Evolutionary conservation across 1,140 invertebrate genomes (phyloP), one percentile per base, ranked within the genome.

Genomic region (Dinoponera quadriceps): DNA sequence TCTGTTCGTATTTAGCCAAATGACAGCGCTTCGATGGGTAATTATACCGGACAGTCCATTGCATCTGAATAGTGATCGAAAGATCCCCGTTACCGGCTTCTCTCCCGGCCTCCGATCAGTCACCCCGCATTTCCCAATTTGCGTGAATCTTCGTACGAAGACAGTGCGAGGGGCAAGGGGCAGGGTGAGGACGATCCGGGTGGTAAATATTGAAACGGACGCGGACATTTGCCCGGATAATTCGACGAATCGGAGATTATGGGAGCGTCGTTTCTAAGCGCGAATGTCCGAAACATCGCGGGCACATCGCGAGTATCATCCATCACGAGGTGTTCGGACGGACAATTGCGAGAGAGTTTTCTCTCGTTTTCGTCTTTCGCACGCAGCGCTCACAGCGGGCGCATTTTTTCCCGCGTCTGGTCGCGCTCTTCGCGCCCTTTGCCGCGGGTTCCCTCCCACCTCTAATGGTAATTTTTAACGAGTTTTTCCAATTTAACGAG

Each of bases 381-480:
- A 44, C 65, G 22, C 22, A 25, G 48, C 55, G 69, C 69, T 44
- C 63, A 13, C 14, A 22, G 7, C 33, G 33, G 33, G 33, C 33
- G 63, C 69, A 71, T 80, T 68, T 80, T 71, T 75, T 75, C 69
- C 55, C 51, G 25, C 65, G n/a, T 18, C 72, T 27, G 5, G 5
- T 55, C 29, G 29, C 29, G 29, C 29, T 3, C 29, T 5, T 78
- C 49, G 63, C 75, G 75, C 22, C 65, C 65, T 80, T 80, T 80
- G 75, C 51, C 4, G 11, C 38, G 38, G 38, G 38, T 9, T 44
- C 3, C 1, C 38, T 44, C 38, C 38, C 11, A 71, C 51, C 75
- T 59, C 51, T 80, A 80, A 80, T 71, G 75, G 75, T 80, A 80
- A 80, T 80, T 80, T 80, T 80, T 80, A 80, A 80, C 75, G 75